phyloP scores from a whole-genome alignment of 2,888 invertebrate species.

The Nudaria mundana region DNA sequence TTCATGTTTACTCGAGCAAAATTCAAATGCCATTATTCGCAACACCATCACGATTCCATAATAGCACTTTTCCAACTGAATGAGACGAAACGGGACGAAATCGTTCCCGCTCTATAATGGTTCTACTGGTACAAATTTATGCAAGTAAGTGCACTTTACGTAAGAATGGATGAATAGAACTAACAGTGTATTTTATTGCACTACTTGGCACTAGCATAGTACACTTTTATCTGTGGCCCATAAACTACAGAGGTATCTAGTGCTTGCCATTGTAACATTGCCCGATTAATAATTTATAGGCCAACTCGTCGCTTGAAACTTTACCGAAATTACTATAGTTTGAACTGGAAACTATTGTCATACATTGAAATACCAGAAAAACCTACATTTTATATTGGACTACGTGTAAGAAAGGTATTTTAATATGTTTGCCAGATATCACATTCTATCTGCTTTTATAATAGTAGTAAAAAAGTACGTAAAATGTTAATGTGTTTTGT shows the following conservation, averaged over 20 bases:
- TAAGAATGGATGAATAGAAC: conserved; percentile 51
- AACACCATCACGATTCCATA: conserved; percentile 49
- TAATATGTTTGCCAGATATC: too few relatives aligned
- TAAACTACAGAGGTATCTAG: conserved; percentile 44
- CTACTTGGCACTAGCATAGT: too few relatives aligned
- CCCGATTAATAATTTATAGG: conserved; percentile 57
- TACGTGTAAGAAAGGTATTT: too few relatives aligned
- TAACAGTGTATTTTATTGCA: conserved; percentile 60
- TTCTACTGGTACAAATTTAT: conserved; percentile 51
- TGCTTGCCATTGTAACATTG: conserved; percentile 43
- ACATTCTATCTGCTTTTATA: too few relatives aligned
- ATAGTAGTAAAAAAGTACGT: too few relatives aligned
- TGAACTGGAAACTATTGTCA: conserved; percentile 19
- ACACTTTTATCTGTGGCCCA: too few relatives aligned
- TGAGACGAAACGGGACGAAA: conserved; percentile 45
- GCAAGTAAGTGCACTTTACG: conserved; percentile 58
- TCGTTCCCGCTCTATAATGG: conserved; percentile 47
- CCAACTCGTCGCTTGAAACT: conserved; percentile 25
- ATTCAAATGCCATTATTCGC: conserved; percentile 42
- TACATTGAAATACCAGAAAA: conserved; percentile 11
- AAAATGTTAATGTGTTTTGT: too few relatives aligned
- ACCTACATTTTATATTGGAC: conserved; percentile 9
- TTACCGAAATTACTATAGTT: too few relatives aligned
- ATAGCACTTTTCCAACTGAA: conserved; percentile 54
- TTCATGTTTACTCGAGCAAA: conserved; percentile 41